phyloP scores from a whole-genome alignment of 2,888 invertebrate genomes.

The Iselma pallidipennis region DNA sequence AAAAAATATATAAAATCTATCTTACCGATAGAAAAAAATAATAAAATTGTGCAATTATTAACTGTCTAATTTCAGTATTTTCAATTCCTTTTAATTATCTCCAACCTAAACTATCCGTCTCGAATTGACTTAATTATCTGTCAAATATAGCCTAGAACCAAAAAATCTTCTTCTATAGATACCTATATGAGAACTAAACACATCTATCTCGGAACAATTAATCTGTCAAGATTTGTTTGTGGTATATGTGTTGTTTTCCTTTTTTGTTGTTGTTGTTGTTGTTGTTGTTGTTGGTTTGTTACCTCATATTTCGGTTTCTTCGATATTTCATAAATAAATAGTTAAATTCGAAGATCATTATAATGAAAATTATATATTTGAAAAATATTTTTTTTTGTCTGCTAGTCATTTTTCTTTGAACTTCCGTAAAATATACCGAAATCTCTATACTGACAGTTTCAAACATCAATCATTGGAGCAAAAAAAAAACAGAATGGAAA shows the following conservation, averaged over 20 bases:
- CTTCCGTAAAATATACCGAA: neutral
- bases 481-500: too few species aligned
- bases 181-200: neutral
- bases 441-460: too few species aligned
- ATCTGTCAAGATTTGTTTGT: neutral
- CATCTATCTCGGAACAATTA: neutral
- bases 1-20: too few species aligned
- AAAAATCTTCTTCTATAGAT: neutral
- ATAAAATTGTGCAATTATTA: neutral
- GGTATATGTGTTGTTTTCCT: neutral
- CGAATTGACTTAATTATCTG: conserved; percentile 1
- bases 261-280: neutral
- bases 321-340: too few species aligned
- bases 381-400: too few species aligned
- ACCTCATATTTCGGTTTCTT: too few species aligned
- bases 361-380: too few species aligned
- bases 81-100: neutral
- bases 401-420: neutral
- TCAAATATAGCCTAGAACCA: neutral
- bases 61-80: neutral
- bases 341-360: too few species aligned
- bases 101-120: neutral
- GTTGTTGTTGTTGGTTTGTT: too few species aligned
- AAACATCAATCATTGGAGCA: neutral
- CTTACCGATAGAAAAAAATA: too few species aligned